Evolutionary conservation across 1,140 invertebrate genomes (phyloP), one percentile per base, ranked within the genome.

Genomic region (Asobara japonica): DNA sequence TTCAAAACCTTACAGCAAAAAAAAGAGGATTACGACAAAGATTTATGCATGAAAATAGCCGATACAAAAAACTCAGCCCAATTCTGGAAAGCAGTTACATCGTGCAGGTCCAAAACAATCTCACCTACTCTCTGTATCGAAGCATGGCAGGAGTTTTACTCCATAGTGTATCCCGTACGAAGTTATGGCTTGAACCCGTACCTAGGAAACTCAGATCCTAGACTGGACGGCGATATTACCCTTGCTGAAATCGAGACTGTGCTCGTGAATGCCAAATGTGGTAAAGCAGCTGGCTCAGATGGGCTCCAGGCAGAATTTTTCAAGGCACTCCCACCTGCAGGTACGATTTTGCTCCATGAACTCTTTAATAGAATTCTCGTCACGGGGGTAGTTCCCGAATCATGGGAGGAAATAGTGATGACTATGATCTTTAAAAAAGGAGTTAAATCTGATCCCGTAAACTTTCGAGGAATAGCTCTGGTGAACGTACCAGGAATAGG

Each of bases 381-480:
- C 3, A 11, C 13, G 6, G 56, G 62, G 0, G 7, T 4, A 33
- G 22, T 72, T 6, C 61, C 69, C 1, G 36, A 65, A 22, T 36
- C 20, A 27, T 76, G 71, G 72, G 56, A 25, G 10, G 18, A 45
- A 6, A 56, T 72, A 2, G 45, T 29, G 11, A 45, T 68, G 5
- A 61, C 25, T 27, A 51, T 71, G 61, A 18, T 76, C 0, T 48
- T 75, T 30, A 81, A 79, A 56, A 78, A 77, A 69, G 75, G 78
- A 8, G 73, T 75, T 36, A 8, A 1, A 25, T 20, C 7, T 2
- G 48, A 77, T 36, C 77, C 77, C 11, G 20, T 13, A n/a, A 81
- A 80, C 36, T 81, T 77, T 41, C 65, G 78, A 62, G 70, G 70
- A 3, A 81, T 81, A 3, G 68, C 78, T 0, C 48, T 81, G 1